These are phyloP conservation scores for Alligator sinensis DNA, from an alignment of 2,113 vertebrate genomes.

Conservation along the genomic window DNA sequence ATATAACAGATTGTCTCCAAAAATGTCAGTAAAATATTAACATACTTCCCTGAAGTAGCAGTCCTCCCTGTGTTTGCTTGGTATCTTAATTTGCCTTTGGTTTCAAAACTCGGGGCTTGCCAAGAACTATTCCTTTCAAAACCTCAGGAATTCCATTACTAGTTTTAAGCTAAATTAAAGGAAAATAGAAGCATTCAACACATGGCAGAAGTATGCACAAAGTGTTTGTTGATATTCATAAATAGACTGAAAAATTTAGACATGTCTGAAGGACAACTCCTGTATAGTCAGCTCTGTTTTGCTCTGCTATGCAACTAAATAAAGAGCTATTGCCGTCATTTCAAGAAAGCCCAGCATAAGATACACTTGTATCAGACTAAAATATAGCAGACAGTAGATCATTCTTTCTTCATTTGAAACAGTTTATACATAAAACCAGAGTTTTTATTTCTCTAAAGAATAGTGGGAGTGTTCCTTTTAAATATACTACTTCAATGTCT, in stretches of 20 bases:
- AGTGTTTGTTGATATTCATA: slow-evolving; percentile 80
- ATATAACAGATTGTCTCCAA: slow-evolving; percentile 58
- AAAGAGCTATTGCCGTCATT: slow-evolving; percentile 54
- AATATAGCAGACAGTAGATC: neutral
- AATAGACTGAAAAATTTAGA: slow-evolving; percentile 78
- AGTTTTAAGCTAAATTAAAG: slow-evolving; percentile 82
- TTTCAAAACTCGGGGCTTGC: slow-evolving; percentile 75
- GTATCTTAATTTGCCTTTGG: slow-evolving; percentile 80
- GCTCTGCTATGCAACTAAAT: slow-evolving; percentile 31
- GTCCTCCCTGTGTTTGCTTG: slow-evolving; percentile 69
- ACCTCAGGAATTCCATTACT: slow-evolving; percentile 83
- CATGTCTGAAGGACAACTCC: slow-evolving; percentile 66
- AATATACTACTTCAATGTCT: slow-evolving; percentile 8
- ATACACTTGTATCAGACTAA: neutral
- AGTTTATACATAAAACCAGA: slow-evolving; percentile 27
- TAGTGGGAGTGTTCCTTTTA: neutral
- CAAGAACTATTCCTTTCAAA: slow-evolving; percentile 81
- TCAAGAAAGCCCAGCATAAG: slow-evolving; percentile 10
- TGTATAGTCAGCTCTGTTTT: slow-evolving; percentile 59
- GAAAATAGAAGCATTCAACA: slow-evolving; percentile 79
- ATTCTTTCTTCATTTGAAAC: neutral
- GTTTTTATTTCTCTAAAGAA: slow-evolving; percentile 15
- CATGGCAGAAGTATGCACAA: slow-evolving; percentile 72
- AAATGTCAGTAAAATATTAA: slow-evolving; percentile 69
- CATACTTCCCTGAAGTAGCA: slow-evolving; percentile 68